phyloP scores from a whole-genome alignment of 2,797 vertebrate genomes.

The Hapalemur alaotrensis region DNA sequence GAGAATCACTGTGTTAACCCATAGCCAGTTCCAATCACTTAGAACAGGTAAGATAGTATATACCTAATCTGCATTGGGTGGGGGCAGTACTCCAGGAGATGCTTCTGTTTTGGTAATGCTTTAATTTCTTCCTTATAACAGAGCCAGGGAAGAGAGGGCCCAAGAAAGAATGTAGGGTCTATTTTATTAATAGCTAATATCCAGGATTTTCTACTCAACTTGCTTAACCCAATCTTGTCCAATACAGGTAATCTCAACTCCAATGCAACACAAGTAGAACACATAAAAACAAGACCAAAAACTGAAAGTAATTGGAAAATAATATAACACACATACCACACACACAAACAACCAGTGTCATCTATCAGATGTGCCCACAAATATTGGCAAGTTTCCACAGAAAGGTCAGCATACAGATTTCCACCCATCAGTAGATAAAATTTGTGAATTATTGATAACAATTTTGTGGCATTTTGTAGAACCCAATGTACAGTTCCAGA shows the following conservation, averaged over 20 bases:
- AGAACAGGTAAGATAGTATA: background rate
- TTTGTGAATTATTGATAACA: background rate
- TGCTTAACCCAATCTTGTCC: background rate
- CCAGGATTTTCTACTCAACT: background rate
- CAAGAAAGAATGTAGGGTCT: conserved; percentile 15
- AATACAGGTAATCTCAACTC: background rate
- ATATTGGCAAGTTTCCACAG: background rate
- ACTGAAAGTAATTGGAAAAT: background rate
- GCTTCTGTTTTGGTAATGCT: background rate
- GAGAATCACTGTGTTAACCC: background rate
- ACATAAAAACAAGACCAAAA: background rate
- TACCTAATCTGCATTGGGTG: background rate
- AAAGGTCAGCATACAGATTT: background rate
- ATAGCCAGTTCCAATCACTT: background rate
- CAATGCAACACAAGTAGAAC: conserved; percentile 19
- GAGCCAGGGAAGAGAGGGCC: background rate
- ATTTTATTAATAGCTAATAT: background rate
- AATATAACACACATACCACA: background rate
- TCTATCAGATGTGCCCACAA: background rate
- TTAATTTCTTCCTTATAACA: background rate
- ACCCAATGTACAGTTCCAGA: background rate
- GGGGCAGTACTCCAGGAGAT: background rate
- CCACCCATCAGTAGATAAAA: background rate
- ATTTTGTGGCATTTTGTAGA: background rate
- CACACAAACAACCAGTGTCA: background rate